A percentile compares a stretch with the other conserved stretches of the same genome.
phyloP scores from a whole-genome alignment of 2,888 invertebrate species.

The Tricholauxania praeusta region DNA sequence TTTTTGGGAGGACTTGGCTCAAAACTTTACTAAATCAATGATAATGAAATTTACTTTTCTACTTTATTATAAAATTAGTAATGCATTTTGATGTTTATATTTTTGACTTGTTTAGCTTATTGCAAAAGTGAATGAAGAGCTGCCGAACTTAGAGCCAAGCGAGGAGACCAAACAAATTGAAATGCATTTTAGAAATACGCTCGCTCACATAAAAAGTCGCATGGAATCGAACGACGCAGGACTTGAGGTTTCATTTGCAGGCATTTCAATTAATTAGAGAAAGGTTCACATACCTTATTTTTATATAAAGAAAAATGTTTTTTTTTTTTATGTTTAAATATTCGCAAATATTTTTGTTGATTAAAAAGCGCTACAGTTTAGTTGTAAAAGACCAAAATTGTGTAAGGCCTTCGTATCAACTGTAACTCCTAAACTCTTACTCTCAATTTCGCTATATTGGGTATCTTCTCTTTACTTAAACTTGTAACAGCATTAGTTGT shows the following conservation, averaged over 20 bases:
- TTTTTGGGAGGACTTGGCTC: too few relatives aligned
- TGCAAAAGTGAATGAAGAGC: constrained; percentile 91
- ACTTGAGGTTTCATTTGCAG: constrained; percentile 67
- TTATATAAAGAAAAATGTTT: too few relatives aligned
- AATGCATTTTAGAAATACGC: constrained; percentile 92
- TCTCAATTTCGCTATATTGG: constrained; percentile 1
- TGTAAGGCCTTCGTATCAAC: not conserved
- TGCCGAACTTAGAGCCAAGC: constrained; percentile 92
- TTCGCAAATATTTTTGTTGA: not conserved
- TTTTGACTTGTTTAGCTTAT: constrained; percentile 76
- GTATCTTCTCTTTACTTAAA: not conserved
- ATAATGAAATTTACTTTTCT: too few relatives aligned
- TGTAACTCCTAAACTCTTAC: not conserved
- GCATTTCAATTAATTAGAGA: constrained; percentile 66
- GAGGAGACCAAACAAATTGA: constrained; percentile 98
- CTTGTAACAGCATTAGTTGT: not conserved
- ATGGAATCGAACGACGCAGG: constrained; percentile 66
- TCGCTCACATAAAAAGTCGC: constrained; percentile 83
- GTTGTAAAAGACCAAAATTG: not conserved
- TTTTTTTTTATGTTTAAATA: constrained; percentile 18
- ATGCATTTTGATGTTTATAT: constrained; percentile 4
- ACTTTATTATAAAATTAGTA: not conserved
- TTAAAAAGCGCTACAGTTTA: not conserved
- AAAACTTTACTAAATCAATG: too few relatives aligned
- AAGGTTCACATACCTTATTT: constrained; percentile 16